Conservation (phyloP, 2,888 invertebrate genomes). For the Sialis fuliginosa region DNA sequence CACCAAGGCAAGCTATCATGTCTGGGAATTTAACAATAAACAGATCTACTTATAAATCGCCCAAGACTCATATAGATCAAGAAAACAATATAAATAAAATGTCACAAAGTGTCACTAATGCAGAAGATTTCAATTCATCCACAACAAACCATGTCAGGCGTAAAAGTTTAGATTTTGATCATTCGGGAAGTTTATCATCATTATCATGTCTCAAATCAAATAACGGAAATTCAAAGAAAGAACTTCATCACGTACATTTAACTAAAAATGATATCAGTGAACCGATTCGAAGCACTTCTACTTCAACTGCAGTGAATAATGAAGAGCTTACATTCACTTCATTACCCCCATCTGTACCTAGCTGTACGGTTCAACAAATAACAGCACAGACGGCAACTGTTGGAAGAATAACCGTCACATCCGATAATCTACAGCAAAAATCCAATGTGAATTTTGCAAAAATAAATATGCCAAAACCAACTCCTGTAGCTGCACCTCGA, state of each 20-base stretch:
- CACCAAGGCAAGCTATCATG: constrained; percentile 36
- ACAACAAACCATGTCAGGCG: constrained; percentile 17
- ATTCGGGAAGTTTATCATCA: constrained; percentile 25
- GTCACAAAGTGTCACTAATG: constrained; percentile 5
- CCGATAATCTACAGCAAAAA: constrained; percentile 26
- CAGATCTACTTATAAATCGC: constrained; percentile 29
- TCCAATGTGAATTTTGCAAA: constrained; percentile 17
- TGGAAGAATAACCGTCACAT: constrained; percentile 26
- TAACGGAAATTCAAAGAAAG: neutral
- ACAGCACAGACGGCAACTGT: constrained; percentile 30
- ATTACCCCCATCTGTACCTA: constrained; percentile 11
- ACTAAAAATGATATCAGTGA: constrained; percentile 5
- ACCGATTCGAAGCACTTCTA: constrained; percentile 1
- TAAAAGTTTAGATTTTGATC: constrained; percentile 36
- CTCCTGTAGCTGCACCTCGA: constrained; percentile 36
- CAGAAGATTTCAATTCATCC: constrained; percentile 15
- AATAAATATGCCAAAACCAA: constrained; percentile 17
- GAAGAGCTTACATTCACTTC: constrained; percentile 4
- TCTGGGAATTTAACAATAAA: constrained; percentile 41
- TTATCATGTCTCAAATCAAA: constrained; percentile 14
- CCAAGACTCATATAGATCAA: constrained; percentile 26
- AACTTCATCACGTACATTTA: neutral
- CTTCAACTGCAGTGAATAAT: constrained; percentile 1
- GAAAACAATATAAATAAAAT: constrained; percentile 23
- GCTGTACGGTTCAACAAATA: constrained; percentile 18